These are phyloP conservation scores for Tipula confusa DNA, from an alignment of 2,888 invertebrate species.

Conservation along the genomic window DNA sequence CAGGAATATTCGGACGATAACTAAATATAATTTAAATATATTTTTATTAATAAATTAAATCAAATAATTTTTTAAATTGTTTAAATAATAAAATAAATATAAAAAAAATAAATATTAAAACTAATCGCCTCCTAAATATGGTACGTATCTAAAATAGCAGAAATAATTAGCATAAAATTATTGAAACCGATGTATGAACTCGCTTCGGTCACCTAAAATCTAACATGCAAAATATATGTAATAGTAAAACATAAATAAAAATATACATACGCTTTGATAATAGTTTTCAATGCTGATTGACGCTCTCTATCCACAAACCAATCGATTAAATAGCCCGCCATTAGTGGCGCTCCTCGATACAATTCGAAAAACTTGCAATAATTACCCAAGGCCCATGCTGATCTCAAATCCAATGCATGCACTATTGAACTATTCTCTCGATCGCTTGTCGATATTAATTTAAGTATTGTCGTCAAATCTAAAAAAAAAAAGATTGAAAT, in stretches of 20 bases:
- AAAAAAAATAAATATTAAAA: not conserved
- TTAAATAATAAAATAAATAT: not conserved
- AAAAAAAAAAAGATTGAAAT: constrained; percentile 37
- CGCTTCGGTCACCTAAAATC: not conserved
- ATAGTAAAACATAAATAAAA: not conserved
- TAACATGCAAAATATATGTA: not conserved
- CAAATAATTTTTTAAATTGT: not conserved
- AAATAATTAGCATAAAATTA: not conserved
- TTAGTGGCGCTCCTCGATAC: constrained; percentile 83
- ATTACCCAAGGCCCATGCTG: constrained; percentile 91
- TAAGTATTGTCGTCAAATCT: constrained; percentile 92
- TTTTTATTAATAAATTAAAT: constrained; percentile 30
- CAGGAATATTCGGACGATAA: constrained; percentile 88
- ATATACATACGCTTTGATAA: constrained; percentile 93
- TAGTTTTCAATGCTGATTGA: constrained; percentile 82
- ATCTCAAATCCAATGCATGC: constrained; percentile 82
- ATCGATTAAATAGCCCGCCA: constrained; percentile 96
- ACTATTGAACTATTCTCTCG: constrained; percentile 75
- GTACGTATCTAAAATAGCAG: not conserved
- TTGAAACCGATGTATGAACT: not conserved
- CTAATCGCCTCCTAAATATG: not conserved
- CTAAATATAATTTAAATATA: constrained; percentile 57
- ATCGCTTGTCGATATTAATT: constrained; percentile 71
- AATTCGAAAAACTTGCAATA: constrained; percentile 89
- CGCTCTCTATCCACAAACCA: constrained; percentile 97